Base-by-base conservation (phyloP, 2,888 invertebrate genomes). In the Amphiduros pacificus region DNA sequence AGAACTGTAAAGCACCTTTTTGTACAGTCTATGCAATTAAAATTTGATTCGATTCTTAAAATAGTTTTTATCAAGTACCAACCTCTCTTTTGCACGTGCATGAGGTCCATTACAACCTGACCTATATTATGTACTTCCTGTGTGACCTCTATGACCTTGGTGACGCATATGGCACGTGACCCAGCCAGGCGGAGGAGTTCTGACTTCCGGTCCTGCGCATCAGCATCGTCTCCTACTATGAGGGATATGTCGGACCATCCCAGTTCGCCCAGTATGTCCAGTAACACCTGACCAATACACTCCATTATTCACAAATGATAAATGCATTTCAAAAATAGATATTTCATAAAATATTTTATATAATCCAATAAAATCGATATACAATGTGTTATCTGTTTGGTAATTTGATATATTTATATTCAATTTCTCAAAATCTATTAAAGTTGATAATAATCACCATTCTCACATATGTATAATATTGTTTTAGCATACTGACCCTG, bases 201-300 rank as follows among this genome's bases (percentile, higher is more conserved):
- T 24, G 32, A n/a, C 29, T 59, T 58, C 50, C 58, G n/a, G 36
- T 58, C 58, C 36, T 58, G 50, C 51, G 32, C 50, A 49, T 58
- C 58, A 6, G 32, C 50, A 9, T 32, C 40, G 2, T 59, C 24
- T 17, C 40, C 59, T 9, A 31, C 24, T 22, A 59, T 29, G 11
- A 59, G 40, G 29, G 31, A 5, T 27, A 59, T 22, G 29, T 52
- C 59, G 17, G 51, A 52, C 59, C 59, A 59, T n/a, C 44, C 44
- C 14, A 51, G 40, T 26, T 59, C 53, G 32, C 48, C 36, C 41
- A 59, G 20, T 5, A 59, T 41, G 52, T 59, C 59, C n/a, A 59
- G 20, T 4, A 52, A 41, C 17, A 52, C 59, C 59, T 59, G 27
- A 11, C n/a, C n/a, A 44, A 44, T 9, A 44, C n/a, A 44, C 36